Evolutionary conservation across 2,888 invertebrate genomes (phyloP).

Genomic region (Bedellia somnulentella): DNA sequence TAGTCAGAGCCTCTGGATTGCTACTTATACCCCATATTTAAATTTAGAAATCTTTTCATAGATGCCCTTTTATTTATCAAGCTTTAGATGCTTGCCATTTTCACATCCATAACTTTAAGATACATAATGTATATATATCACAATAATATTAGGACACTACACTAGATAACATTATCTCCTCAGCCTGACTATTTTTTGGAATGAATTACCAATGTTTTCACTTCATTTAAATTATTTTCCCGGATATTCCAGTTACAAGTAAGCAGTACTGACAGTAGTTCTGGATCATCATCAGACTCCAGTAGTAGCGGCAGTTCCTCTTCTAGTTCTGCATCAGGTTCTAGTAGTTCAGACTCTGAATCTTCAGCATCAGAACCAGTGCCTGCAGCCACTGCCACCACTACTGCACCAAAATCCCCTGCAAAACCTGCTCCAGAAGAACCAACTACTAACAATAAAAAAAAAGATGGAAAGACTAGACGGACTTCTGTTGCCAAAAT

Average conservation of each 20-base stretch:
- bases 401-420: not conserved
- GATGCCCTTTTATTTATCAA: too few species aligned
- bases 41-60: too few species aligned
- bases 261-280: constrained; percentile 64
- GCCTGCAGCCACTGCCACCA: constrained; percentile 10
- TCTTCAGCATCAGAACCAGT: constrained; percentile 60
- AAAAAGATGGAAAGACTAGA: constrained; percentile 34
- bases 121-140: too few species aligned
- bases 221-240: too few species aligned
- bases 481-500: constrained; percentile 28
- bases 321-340: constrained; percentile 70
- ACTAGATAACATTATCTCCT: too few species aligned
- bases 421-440: not conserved
- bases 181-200: too few species aligned
- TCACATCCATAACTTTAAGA: too few species aligned
- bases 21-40: too few species aligned
- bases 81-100: too few species aligned
- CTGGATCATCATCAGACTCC: constrained; percentile 69
- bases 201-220: too few species aligned
- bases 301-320: constrained; percentile 71
- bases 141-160: too few species aligned
- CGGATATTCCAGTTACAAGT: constrained; percentile 47
- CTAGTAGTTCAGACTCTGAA: constrained; percentile 71
- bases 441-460: constrained; percentile 12
- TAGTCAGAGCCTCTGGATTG: too few species aligned